Evolutionary conservation across 2,888 invertebrate species (phyloP), one percentile per base, ranked within the genome.

Genomic region (Pseudoips prasinana): DNA sequence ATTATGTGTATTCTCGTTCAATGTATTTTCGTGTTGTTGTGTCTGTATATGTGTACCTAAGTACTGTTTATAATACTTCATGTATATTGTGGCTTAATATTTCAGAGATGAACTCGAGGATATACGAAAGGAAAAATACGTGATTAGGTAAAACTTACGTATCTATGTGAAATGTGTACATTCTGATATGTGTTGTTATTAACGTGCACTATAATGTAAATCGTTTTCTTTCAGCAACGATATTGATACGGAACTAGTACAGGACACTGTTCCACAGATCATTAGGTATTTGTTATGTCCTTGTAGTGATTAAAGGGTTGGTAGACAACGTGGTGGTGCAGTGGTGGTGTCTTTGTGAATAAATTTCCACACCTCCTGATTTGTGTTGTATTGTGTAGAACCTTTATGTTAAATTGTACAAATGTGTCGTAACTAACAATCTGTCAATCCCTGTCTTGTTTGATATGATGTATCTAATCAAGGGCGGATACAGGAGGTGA

Each of bases 181-280:
- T 37, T 45, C 2, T 42, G 34, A 25, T 49, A 33, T 43, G 33
- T 24, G 26, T 49, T 39, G 42, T 56, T 29, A 39, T 7, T 44
- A 62, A 67, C 57, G 39, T 58, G 66, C 67, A 75, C 68, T 45
- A 30, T 65, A 69, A 58, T 62, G 51, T 67, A 63, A 39, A 46
- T 45, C 51, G 51, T 77, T 81, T 69, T 79, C 68, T 86, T 87
- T 81, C 87, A 87, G 87, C 83, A 85, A 85, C 53, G 75, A 78
- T 74, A 72, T 84, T 57, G 80, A 82, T 40, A 59, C 59, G 48
- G 76, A 77, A 36, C 54, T 56, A 33, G 72, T 64, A 54, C 75
- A 71, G 64, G 76, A 72, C 34, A 54, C 67, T 54, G 64, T 63
- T 58, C 73, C 74, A 30, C 70, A 66, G 30, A 51, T 85, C 30